Evolutionary conservation across 2,797 vertebrate genomes (phyloP).

Genomic region (Arrhamphus sclerolepis): DNA sequence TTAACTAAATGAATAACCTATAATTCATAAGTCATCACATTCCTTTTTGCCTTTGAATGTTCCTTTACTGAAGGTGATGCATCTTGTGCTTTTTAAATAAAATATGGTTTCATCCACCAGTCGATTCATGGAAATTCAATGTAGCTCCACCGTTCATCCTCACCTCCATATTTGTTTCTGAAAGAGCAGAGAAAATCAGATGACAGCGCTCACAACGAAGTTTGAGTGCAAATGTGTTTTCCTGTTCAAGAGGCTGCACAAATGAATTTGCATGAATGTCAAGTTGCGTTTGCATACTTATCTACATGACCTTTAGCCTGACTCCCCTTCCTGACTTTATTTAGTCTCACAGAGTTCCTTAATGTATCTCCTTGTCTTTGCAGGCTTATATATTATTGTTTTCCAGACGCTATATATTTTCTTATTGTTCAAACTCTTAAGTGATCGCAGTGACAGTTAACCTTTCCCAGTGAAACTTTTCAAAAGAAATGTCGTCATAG

Average conservation of each 20-base stretch:
- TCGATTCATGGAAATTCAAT: not conserved
- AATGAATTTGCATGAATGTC: slow-evolving; percentile 56
- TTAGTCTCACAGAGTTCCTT: slow-evolving; percentile 2
- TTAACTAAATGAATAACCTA: slow-evolving; percentile 38
- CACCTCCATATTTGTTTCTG: slow-evolving; percentile 22
- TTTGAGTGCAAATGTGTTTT: slow-evolving; percentile 33
- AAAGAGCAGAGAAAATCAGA: slow-evolving; percentile 29
- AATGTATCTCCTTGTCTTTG: slow-evolving; percentile 1
- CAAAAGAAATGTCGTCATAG: too few species aligned
- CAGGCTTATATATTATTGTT: not conserved
- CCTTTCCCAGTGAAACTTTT: too few species aligned
- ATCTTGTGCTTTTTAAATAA: not conserved
- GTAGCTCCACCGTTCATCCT: slow-evolving; percentile 21
- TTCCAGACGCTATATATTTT: too few species aligned
- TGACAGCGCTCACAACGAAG: slow-evolving; percentile 17
- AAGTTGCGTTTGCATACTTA: slow-evolving; percentile 53
- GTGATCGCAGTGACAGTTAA: too few species aligned
- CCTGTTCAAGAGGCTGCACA: slow-evolving; percentile 9
- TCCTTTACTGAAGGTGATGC: too few species aligned
- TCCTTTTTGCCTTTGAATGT: too few species aligned
- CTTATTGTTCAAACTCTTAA: too few species aligned
- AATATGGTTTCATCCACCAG: not conserved
- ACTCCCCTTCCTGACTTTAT: slow-evolving; percentile 10
- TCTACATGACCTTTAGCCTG: slow-evolving; percentile 39
- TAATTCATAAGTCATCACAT: not conserved